Conservation (phyloP, 2,113 vertebrate species). For the Oenanthe oenanthe region DNA sequence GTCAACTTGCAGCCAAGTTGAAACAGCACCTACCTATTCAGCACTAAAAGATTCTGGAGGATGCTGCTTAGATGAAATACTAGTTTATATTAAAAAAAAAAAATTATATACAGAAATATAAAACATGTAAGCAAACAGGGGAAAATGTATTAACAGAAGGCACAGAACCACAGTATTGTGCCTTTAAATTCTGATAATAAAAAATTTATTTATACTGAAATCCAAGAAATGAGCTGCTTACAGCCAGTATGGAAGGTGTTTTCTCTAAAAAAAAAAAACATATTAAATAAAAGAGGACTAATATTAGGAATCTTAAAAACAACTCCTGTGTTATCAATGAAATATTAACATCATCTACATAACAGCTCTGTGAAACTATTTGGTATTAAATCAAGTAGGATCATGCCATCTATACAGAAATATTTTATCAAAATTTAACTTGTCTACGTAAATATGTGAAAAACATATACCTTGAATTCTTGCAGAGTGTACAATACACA, state of each 20-base stretch:
- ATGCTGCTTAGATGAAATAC: neutral
- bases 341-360: neutral
- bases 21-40: neutral
- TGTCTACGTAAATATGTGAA: neutral
- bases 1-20: neutral
- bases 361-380: neutral
- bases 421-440: neutral
- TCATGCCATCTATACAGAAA: neutral
- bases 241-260: neutral
- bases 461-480: slow-evolving; percentile 79
- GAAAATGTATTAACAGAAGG: neutral
- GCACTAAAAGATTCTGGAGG: neutral
- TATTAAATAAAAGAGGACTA: neutral
- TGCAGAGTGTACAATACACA: slow-evolving; percentile 78
- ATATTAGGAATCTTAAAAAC: neutral
- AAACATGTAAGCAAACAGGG: neutral
- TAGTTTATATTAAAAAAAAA: neutral
- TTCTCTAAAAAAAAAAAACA: neutral
- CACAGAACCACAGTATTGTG: neutral
- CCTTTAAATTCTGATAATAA: neutral
- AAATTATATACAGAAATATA: neutral
- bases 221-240: neutral
- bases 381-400: neutral
- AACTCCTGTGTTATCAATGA: neutral
- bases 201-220: neutral